Base-by-base conservation (phyloP, 2,888 invertebrate species). In the Cotesia congregata region DNA sequence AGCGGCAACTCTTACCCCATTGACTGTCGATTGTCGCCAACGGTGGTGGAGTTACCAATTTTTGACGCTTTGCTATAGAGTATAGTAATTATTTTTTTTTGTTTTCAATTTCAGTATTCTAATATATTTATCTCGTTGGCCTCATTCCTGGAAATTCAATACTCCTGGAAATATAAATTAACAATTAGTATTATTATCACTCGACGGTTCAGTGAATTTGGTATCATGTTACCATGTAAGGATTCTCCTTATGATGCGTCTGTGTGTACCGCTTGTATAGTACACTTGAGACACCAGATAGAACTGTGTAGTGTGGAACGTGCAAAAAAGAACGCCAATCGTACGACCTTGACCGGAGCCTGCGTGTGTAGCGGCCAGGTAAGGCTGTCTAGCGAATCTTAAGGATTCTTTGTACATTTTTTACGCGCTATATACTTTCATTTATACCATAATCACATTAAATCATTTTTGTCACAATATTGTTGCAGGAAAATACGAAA, bases 21-120 rank as follows among this genome's bases (percentile, higher is more conserved):
- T 94, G 94, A 93, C 94, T 90, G 87, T 89, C 86, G 85, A 82
- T 88, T 84, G 86, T 90, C 91, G 94, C 94, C 94, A 94, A 94
- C 94, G 94, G 94, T 94, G 94, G 94, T 94, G 94, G 94, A 94
- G 94, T 94, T 94, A 94, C 94, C 94, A 94, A 90, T 91, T 93
- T 93, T 92, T 86, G 84, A 83, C 83, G 82, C 87, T 82, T 80
- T 78, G 73, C 65, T 7, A 60, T 30, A 30, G 30, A 3, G 30
- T 30, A 30, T 30, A 30, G 30, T 30, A 30, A 30, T 30, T 30
- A 30, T 30, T 30, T 3, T 30, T 30, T 30, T 30, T 4, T 30
- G 3, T 30, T 41, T 40, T 61, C 41, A 9, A 38, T 70, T 6
- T 40, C 3, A 62, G 39, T 71, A 15, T 30, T 61, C 17, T 62